These are phyloP conservation scores for Sebastes elongatus DNA, from an alignment of 2,797 vertebrate genomes.

Conservation along the genomic window DNA sequence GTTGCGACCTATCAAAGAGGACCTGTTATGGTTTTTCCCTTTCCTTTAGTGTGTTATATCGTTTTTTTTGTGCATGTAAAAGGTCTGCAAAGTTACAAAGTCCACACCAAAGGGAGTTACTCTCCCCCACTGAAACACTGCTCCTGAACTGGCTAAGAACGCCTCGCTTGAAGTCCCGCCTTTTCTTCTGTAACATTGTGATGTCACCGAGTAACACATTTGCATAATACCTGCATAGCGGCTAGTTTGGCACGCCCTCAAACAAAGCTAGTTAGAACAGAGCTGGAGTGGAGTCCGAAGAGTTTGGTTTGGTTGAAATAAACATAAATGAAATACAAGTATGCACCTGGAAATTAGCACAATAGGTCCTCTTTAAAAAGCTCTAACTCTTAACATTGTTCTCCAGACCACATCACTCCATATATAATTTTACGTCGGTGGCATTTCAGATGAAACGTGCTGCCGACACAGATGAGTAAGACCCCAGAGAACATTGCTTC, in stretches of 20 bases:
- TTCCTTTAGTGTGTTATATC: accelerated
- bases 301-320: neutral
- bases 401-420: neutral
- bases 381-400: neutral
- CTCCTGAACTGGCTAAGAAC: too few relatives aligned
- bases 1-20: neutral
- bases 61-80: too few relatives aligned
- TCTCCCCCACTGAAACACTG: too few relatives aligned
- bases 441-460: constrained; percentile 13
- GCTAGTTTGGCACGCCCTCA: neutral
- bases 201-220: neutral
- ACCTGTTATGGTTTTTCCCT: too few relatives aligned
- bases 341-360: too few relatives aligned
- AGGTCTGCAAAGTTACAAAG: too few relatives aligned
- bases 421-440: constrained; percentile 3
- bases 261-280: neutral
- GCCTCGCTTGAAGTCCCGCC: too few relatives aligned
- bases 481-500: constrained; percentile 1
- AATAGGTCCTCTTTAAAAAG: neutral
- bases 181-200: too few relatives aligned
- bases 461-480: constrained; percentile 37
- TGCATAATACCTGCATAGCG: neutral
- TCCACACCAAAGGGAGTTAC: too few relatives aligned
- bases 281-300: neutral
- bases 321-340: too few relatives aligned